Base-by-base conservation (phyloP, 1,140 invertebrate genomes). In the Drosophila oshimai region DNA sequence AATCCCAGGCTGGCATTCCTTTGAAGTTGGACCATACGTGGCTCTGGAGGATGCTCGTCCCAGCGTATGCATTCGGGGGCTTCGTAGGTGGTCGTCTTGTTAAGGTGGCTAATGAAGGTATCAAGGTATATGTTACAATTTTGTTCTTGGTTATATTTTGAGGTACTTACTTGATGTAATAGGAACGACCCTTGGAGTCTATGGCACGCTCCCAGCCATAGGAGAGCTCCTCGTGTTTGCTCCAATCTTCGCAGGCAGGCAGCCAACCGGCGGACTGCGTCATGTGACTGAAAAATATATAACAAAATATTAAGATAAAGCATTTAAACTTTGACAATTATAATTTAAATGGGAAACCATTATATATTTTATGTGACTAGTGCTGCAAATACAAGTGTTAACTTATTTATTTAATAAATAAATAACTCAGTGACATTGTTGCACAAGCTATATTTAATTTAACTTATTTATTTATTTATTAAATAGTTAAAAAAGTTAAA, bases 131-230 rank as follows among this genome's bases (percentile, higher is more conserved):
- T 26, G 1, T 15, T 12, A n/a, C 12, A n/a, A 0, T 20, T n/a
- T n/a, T n/a, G n/a, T n/a, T n/a, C n/a, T n/a, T n/a, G 3, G 3
- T n/a, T 6, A 0, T 7, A 5, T 7, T 1, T 0, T 3, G 2
- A 3, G 10, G 0, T 1, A 93, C 95, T 95, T 91, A 98, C 97
- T 98, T 98, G 91, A 98, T 97, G 86, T 94, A 98, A 91, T 98
- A 98, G 39, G 94, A 93, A 90, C 95, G 95, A 50, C 95, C 95
- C 64, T 95, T 93, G 41, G 88, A 86, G 45, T 91, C 91, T 96
- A 95, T 90, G 12, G 96, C 97, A 71, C 95, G 93, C 91, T 98
- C 97, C 97, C 97, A 98, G 3, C 97, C 97, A 88, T 96, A 98
- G 0, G 97, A 97, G 13, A 97, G 92, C 45, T 92, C 91, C 18